phyloP scores from a whole-genome alignment of 92 coral and sea anemone species.

The Anthopleura xanthogrammica region DNA sequence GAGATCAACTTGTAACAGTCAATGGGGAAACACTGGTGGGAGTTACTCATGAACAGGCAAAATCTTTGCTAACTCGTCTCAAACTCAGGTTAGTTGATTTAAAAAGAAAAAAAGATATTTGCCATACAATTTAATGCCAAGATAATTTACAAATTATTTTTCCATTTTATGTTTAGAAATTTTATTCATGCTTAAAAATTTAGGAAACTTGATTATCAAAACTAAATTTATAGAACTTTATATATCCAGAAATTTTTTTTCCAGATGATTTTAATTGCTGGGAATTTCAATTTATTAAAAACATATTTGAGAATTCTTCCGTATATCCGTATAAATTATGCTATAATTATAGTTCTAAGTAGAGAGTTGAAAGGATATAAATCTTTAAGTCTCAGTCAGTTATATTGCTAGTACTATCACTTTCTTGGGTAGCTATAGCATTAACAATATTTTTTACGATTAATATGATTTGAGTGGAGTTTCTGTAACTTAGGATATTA shows the following conservation, averaged over 20 bases:
- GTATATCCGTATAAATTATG: not conserved
- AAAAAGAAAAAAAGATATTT: not conserved
- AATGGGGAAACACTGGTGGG: slow-evolving; percentile 95
- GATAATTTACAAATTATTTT: no score
- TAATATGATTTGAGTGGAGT: not conserved
- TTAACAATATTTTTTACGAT: not conserved
- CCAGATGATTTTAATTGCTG: not conserved
- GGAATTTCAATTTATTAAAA: not conserved
- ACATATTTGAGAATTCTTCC: not conserved
- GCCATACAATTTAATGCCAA: not conserved
- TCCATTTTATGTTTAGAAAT: not conserved
- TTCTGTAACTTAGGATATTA: not conserved
- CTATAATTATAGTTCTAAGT: not conserved
- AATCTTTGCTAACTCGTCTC: slow-evolving; percentile 84
- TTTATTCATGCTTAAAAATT: not conserved
- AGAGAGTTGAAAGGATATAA: not conserved
- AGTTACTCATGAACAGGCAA: slow-evolving; percentile 97
- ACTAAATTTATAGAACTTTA: not conserved
- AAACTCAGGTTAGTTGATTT: slow-evolving; percentile 64
- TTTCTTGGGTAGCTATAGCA: not conserved
- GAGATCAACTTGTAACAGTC: slow-evolving; percentile 83
- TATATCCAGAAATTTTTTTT: not conserved
- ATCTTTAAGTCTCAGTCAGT: not conserved
- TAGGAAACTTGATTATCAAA: not conserved
- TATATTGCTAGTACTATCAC: not conserved